Conservation (phyloP, 2,888 invertebrate genomes). For the Eretmocerus hayati region DNA sequence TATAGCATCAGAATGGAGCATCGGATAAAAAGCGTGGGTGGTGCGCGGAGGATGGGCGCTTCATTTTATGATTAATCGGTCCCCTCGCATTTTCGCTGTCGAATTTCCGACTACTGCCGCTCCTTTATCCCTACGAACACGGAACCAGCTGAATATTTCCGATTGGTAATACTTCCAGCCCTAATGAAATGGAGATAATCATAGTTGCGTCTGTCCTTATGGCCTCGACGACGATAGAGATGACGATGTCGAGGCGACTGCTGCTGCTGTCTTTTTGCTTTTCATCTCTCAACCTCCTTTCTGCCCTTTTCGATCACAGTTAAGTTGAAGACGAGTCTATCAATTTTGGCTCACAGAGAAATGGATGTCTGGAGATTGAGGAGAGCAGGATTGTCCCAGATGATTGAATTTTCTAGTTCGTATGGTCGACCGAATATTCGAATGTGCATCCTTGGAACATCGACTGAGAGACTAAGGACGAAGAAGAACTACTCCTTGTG, state of each 20-base stretch:
- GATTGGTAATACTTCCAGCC: slow-evolving; percentile 19
- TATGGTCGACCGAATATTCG: no score
- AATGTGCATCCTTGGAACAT: no score
- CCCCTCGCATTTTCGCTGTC: slow-evolving; percentile 16
- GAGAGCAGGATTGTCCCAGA: slow-evolving; percentile 15
- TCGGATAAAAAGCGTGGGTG: slow-evolving; percentile 7
- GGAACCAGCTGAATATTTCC: slow-evolving; percentile 13
- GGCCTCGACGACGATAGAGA: no score
- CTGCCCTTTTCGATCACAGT: background rate
- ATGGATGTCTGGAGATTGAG: slow-evolving; percentile 10
- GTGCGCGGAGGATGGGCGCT: no score
- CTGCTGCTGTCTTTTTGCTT: background rate
- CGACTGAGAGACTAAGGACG: no score
- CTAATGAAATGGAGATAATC: slow-evolving; percentile 16
- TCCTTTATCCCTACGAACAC: slow-evolving; percentile 11
- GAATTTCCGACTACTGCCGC: slow-evolving; percentile 10
- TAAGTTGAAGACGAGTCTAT: no score
- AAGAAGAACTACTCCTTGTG: no score
- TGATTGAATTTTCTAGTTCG: slow-evolving; percentile 15
- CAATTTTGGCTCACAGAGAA: no score
- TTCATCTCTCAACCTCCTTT: background rate
- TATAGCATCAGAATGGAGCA: background rate
- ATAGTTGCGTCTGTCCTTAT: no score
- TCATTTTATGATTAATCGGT: slow-evolving; percentile 31
- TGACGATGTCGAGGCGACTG: slow-evolving; percentile 13